Evolutionary conservation across 1,140 invertebrate species (phyloP).

Genomic region (Octopus sinensis): DNA sequence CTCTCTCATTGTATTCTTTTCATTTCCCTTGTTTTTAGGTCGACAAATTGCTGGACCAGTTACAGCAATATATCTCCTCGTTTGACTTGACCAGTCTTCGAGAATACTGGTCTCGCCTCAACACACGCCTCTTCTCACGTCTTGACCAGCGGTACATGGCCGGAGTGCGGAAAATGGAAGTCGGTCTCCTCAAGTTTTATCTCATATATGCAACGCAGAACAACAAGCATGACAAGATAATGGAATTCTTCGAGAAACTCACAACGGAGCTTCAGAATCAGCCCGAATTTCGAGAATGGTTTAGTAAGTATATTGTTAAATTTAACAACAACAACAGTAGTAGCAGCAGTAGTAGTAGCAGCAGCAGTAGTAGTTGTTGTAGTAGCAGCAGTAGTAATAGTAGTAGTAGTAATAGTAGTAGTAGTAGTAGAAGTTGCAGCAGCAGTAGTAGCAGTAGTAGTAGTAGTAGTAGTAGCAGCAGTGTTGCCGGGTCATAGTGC

Average conservation of each 20-base stretch:
- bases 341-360: too few relatives aligned
- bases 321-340: too few relatives aligned
- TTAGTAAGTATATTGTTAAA: constrained; percentile 69
- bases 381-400: too few relatives aligned
- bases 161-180: constrained; percentile 82
- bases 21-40: constrained; percentile 61
- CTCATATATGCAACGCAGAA: constrained; percentile 79
- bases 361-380: too few relatives aligned
- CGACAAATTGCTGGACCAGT: constrained; percentile 85
- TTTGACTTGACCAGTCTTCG: constrained; percentile 75
- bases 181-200: constrained; percentile 84
- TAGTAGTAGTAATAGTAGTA: too few relatives aligned
- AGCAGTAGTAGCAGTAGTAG: neutral
- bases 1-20: neutral
- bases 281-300: constrained; percentile 95
- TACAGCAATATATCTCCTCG: constrained; percentile 73
- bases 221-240: constrained; percentile 78
- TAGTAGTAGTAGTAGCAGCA: neutral
- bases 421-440: too few relatives aligned
- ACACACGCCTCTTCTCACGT: constrained; percentile 79
- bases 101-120: constrained; percentile 84
- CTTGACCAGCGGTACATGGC: constrained; percentile 78
- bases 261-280: constrained; percentile 82
- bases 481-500: too few relatives aligned
- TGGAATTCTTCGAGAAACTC: constrained; percentile 86